Conservation (phyloP, 2,888 invertebrate species). For the Hipparchia sbordonii region DNA sequence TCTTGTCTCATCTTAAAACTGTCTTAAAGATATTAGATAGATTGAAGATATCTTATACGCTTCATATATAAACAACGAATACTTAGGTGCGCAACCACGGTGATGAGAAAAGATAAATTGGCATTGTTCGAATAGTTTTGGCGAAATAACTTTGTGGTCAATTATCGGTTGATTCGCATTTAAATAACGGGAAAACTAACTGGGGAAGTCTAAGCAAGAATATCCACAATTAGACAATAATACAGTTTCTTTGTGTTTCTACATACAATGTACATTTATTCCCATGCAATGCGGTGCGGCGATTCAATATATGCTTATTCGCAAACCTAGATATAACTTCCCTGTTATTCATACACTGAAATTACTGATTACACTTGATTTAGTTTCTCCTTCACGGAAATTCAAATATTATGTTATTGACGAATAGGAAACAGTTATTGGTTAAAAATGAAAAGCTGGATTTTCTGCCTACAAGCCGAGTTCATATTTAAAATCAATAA, state of each 20-base stretch:
- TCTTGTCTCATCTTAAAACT: neutral
- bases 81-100: neutral
- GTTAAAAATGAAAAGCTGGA: neutral
- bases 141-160: neutral
- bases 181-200: neutral
- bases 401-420: neutral
- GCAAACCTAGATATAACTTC: conserved; percentile 24
- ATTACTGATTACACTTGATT: conserved; percentile 27
- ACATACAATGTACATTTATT: conserved; percentile 28
- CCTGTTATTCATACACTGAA: conserved; percentile 24
- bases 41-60: neutral
- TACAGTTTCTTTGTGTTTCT: conserved; percentile 27
- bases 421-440: neutral
- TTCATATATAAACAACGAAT: neutral
- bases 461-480: neutral
- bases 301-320: conserved; percentile 28
- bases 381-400: conserved; percentile 4
- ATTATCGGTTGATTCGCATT: neutral
- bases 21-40: neutral
- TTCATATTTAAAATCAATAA: neutral
- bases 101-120: neutral
- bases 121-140: neutral
- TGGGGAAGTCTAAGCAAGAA: neutral
- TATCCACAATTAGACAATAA: conserved; percentile 27
- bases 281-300: conserved; percentile 24